Conservation (phyloP, 2,888 invertebrate genomes). For the Seira musarum region DNA sequence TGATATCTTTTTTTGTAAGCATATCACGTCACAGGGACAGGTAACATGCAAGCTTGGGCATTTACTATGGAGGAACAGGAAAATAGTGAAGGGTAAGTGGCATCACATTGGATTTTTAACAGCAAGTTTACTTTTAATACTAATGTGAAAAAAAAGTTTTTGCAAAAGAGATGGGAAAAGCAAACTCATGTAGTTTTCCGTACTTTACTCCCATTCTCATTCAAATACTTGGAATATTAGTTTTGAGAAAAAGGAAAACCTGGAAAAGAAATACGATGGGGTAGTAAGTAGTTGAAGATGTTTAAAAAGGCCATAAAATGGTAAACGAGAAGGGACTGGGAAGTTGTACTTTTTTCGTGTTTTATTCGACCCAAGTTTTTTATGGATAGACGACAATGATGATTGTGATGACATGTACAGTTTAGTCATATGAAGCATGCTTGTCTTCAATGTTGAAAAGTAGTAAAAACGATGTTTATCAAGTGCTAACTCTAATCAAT, state of each 20-base stretch:
- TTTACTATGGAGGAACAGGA: too few species aligned
- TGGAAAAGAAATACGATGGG: neutral
- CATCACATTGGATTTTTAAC: too few species aligned
- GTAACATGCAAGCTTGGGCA: too few species aligned
- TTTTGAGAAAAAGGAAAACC: neutral
- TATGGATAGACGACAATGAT: conserved; percentile 33
- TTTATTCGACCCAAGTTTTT: conserved; percentile 37
- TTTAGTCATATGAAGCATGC: neutral
- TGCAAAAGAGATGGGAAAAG: conserved; percentile 11
- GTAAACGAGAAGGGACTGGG: conserved; percentile 33
- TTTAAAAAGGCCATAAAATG: conserved; percentile 42
- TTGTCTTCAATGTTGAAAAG: neutral
- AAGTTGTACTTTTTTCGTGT: too few species aligned
- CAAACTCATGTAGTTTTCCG: neutral
- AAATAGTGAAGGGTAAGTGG: too few species aligned
- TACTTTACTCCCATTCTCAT: conserved; percentile 17
- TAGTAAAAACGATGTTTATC: neutral
- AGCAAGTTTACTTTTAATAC: conserved; percentile 10
- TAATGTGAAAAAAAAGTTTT: conserved; percentile 18
- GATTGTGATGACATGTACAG: neutral
- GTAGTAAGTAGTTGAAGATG: neutral
- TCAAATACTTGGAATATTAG: conserved; percentile 20
- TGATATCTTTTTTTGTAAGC: too few species aligned
- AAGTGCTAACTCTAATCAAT: too few species aligned
- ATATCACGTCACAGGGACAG: too few species aligned